Evolutionary conservation across 1,140 invertebrate genomes (phyloP).

Genomic region (Drosophila nigromelanica): DNA sequence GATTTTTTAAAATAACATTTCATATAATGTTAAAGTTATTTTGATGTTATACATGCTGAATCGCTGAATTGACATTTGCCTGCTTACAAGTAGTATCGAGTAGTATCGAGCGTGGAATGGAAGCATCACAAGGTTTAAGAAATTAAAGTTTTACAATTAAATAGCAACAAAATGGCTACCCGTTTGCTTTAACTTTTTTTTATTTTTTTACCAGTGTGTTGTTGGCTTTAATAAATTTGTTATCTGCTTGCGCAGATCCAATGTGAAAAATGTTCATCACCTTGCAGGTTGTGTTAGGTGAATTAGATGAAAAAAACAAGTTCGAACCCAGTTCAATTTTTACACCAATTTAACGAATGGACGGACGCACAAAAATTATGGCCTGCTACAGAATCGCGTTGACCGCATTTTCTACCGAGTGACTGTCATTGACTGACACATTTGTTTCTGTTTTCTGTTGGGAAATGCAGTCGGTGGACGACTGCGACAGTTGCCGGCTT

Average conservation of each 20-base stretch:
- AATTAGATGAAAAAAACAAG: constrained; percentile 24
- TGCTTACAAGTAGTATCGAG: constrained; percentile 18
- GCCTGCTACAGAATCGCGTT: constrained; percentile 13
- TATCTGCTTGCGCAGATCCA: neutral
- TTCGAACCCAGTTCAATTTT: constrained; percentile 28
- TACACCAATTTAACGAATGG: constrained; percentile 19
- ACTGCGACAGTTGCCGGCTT: constrained; percentile 35
- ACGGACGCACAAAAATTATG: constrained; percentile 14
- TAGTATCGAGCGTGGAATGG: constrained; percentile 36
- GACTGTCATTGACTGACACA: neutral
- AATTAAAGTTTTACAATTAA: constrained; percentile 34
- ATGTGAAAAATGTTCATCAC: constrained; percentile 1
- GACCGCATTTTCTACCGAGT: neutral
- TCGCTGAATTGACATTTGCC: constrained; percentile 28
- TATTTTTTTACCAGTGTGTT: neutral
- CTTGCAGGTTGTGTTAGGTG: constrained; percentile 11
- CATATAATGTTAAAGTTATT: constrained; percentile 9
- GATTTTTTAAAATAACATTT: constrained; percentile 3
- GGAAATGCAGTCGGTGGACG: constrained; percentile 2
- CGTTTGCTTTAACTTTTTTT: neutral
- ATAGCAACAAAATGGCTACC: constrained; percentile 38
- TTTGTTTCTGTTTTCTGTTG: neutral
- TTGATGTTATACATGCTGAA: constrained; percentile 28
- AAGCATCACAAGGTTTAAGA: constrained; percentile 41
- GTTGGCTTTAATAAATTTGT: neutral